These are phyloP conservation scores for Quiscalus mexicanus DNA, from an alignment of 2,113 vertebrate genomes.

Conservation along the genomic window DNA sequence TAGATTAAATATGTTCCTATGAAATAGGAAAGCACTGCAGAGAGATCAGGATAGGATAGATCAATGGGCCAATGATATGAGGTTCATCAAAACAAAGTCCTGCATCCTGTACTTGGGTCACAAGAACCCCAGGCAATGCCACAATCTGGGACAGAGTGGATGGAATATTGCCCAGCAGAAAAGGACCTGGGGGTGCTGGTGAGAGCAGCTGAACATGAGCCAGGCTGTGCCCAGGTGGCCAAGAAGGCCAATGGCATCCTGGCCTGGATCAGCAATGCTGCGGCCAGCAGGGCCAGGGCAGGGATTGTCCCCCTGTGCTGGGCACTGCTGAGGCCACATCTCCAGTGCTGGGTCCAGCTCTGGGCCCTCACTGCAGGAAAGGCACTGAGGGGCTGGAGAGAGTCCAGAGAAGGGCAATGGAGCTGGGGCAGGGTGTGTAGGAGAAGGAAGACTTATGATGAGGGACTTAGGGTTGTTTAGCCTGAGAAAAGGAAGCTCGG, in stretches of 20 bases:
- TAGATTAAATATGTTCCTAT: not conserved
- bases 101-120: not conserved
- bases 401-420: not conserved
- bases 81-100: not conserved
- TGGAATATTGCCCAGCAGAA: not conserved
- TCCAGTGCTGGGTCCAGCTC: not conserved
- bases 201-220: not conserved
- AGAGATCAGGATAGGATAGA: not conserved
- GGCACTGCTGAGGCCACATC: not conserved
- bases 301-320: not conserved
- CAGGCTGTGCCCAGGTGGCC: not conserved
- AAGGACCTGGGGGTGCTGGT: not conserved
- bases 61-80: not conserved
- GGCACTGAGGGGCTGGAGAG: not conserved
- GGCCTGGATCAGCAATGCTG: not conserved
- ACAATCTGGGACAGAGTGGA: not conserved
- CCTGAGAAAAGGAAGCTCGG: not conserved
- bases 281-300: not conserved
- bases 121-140: fast-evolving
- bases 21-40: not conserved
- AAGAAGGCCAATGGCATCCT: not conserved
- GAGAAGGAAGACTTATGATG: not conserved
- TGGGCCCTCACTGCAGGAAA: not conserved
- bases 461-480: not conserved
- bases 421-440: not conserved